phyloP scores from a whole-genome alignment of 2,113 vertebrate genomes.

The Nyctereutes procyonoides region DNA sequence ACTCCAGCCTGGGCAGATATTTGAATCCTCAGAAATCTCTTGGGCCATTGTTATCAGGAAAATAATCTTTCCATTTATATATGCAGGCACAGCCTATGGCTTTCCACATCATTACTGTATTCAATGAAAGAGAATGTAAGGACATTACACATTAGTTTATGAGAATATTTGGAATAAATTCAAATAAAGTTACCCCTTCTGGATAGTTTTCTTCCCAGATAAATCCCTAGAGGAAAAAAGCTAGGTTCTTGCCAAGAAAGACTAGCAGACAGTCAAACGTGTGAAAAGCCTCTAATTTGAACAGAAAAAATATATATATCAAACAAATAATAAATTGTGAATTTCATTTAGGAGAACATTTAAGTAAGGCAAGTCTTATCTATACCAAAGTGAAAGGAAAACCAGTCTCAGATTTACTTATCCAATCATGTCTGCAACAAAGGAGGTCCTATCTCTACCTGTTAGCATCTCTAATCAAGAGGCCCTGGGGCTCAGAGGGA shows the following conservation, averaged over 20 bases:
- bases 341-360: not conserved
- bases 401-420: rapidly evolving
- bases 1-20: not conserved
- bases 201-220: not conserved
- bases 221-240: not conserved
- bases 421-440: no score
- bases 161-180: not conserved
- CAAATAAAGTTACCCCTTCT: not conserved
- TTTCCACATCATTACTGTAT: not conserved
- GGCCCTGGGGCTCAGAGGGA: not conserved
- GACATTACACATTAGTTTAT: not conserved
- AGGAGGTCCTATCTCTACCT: not conserved
- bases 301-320: not conserved
- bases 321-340: not conserved
- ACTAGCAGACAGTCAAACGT: not conserved
- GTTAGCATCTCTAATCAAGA: not conserved
- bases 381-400: not conserved
- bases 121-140: not conserved
- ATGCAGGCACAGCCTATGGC: not conserved
- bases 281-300: not conserved
- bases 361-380: not conserved
- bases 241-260: not conserved
- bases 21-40: not conserved
- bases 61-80: not conserved
- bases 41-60: not conserved